Percentiles rank a stretch among this genome's conserved stretches.
These are phyloP conservation scores for Lasioglossum morio DNA, from an alignment of 2,888 invertebrate species.

Conservation along the genomic window DNA sequence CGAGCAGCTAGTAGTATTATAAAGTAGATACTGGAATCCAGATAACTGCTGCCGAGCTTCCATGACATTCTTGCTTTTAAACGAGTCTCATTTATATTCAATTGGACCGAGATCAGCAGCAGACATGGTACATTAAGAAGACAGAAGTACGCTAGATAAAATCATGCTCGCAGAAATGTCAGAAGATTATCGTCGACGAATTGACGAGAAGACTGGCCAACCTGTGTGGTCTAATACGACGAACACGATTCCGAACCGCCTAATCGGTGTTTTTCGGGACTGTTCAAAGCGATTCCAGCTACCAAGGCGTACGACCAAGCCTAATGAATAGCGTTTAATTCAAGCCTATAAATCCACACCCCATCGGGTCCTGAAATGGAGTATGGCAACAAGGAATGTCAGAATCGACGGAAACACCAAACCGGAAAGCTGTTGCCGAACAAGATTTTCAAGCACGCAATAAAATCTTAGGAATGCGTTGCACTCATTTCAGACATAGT, in stretches of 20 bases:
- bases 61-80: not conserved
- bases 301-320: constrained; percentile 55
- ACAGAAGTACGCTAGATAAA: constrained; percentile 29
- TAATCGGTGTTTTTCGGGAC: constrained; percentile 69
- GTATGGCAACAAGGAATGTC: constrained; percentile 2
- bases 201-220: constrained; percentile 24
- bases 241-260: constrained; percentile 49
- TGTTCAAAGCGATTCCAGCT: constrained; percentile 65
- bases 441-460: constrained; percentile 51
- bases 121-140: constrained; percentile 2
- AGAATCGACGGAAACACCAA: constrained; percentile 27
- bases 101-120: not conserved
- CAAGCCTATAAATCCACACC: constrained; percentile 67
- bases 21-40: not conserved
- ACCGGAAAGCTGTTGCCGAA: constrained; percentile 56
- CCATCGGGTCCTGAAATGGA: constrained; percentile 20
- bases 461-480: constrained; percentile 67
- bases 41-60: not conserved
- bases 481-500: constrained; percentile 41
- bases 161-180: constrained; percentile 26
- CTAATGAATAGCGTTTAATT: constrained; percentile 76
- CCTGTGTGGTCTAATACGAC: constrained; percentile 72
- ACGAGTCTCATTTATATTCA: not conserved
- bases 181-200: constrained; percentile 23
- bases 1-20: no score